Base-by-base conservation (phyloP, 2,113 vertebrate species). In the Columbina picui region DNA sequence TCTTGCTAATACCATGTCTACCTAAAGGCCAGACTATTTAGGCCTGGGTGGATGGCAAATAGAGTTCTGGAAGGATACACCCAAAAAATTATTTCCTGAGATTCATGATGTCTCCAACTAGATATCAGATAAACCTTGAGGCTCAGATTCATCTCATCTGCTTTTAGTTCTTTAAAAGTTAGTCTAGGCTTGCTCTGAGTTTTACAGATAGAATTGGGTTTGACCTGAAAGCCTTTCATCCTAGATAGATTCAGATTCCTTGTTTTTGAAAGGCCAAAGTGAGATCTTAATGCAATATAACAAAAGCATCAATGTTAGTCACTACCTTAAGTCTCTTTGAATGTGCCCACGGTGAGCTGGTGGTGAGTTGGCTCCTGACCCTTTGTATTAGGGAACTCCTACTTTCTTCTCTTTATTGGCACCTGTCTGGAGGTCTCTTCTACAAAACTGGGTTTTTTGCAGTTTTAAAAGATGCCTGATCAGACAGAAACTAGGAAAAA, bases 351-450 rank as follows among this genome's bases (percentile, higher is more conserved):
- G 27, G 27, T 15, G 60, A 69, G 41, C 30, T 21, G 41, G 34
- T 3, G 26, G 60, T 59, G 63, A 71, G 34, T 41, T 74, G 70
- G 38, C 73, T 84, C 67, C 29, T 63, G 45, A 89, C 26, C 15
- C 29, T 23, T 64, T 69, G 29, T 17, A 14, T 41, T 2, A 61
- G 14, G 0, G 0, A 83, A 27, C 19, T 0, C 0, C 5, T 14
- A 2, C 65, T 55, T 87, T 67, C 20, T 38, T 34, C 65, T 82
- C 64, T 38, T 26, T 39, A 5, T 64, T 43, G 64, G 14, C 10
- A 17, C 74, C 69, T 74, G 41, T 60, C 60, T 74, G 85, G 27
- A 82, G 20, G 10, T 79, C 38, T 88, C 29, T 76, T 76, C 38
- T 68, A 61, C 36, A 50, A 4, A 1, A 0, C 2, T 56, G 13